phyloP scores from a whole-genome alignment of 2,797 vertebrate species.

The Hylomyscus alleni region DNA sequence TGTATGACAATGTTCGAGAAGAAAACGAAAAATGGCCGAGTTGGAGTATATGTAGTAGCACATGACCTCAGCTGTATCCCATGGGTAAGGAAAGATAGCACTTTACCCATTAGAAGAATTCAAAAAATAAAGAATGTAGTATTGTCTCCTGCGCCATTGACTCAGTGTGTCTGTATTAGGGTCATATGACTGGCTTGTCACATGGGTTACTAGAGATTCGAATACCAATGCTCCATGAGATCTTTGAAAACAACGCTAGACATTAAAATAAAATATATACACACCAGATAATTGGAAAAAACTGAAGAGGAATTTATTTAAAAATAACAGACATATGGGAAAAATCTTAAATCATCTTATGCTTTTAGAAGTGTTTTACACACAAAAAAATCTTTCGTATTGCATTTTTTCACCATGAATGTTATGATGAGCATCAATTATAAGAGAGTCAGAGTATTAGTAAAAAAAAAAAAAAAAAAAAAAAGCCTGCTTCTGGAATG shows the following conservation, averaged over 20 bases:
- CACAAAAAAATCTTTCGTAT: not conserved
- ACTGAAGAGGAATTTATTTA: not conserved
- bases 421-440: not conserved
- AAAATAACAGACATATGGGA: not conserved
- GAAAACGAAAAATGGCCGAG: not conserved
- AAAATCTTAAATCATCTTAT: slow-evolving; percentile 22
- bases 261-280: not conserved
- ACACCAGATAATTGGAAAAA: not conserved
- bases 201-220: not conserved
- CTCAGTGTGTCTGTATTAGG: not conserved
- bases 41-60: fast-evolving
- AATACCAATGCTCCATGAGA: not conserved
- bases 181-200: not conserved
- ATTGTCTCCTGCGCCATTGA: not conserved
- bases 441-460: not conserved
- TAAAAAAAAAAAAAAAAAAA: too few species aligned
- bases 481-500: not conserved
- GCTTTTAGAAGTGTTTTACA: not conserved
- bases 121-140: not conserved
- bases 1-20: too few species aligned
- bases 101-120: not conserved
- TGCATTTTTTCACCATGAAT: not conserved
- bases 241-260: not conserved
- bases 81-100: not conserved
- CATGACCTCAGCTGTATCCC: not conserved